phyloP scores from a whole-genome alignment of 2,888 invertebrate genomes.

The Zygaena filipendulae region DNA sequence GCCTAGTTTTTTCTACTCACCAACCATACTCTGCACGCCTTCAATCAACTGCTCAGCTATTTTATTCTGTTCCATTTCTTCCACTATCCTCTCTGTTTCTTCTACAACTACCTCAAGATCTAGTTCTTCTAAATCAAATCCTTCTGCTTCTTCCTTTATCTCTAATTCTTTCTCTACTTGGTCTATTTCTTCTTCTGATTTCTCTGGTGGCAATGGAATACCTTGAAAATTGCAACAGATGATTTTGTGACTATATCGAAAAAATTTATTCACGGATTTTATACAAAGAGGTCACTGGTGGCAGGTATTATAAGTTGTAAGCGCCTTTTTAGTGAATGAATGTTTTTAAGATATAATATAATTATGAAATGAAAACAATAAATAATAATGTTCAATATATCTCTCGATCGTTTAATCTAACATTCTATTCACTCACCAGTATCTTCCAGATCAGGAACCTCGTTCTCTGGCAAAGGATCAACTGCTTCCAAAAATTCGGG shows the following conservation, averaged over 20 bases:
- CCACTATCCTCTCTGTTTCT: constrained; percentile 22
- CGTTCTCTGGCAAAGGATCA: constrained; percentile 45
- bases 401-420: no score
- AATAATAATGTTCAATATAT: no score
- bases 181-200: constrained; percentile 11
- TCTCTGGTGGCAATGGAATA: constrained; percentile 31
- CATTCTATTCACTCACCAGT: constrained; percentile 44
- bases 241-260: no score
- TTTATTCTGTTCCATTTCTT: constrained; percentile 32
- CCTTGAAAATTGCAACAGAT: no score
- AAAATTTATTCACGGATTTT: no score
- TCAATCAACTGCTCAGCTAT: constrained; percentile 39
- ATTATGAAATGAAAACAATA: no score
- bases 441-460: constrained; percentile 48
- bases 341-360: no score
- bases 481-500: constrained; percentile 49
- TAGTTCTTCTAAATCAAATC: constrained; percentile 14
- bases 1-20: constrained; percentile 39
- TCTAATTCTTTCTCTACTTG: constrained; percentile 9
- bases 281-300: no score
- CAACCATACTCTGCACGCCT: constrained; percentile 47
- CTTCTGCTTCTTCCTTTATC: constrained; percentile 15
- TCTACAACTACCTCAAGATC: constrained; percentile 17
- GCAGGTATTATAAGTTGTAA: no score
- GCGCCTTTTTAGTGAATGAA: no score